Percentiles rank a stretch among this genome's conserved stretches.
These are phyloP conservation scores for Lontra canadensis DNA, from an alignment of 2,113 vertebrate genomes.

Conservation along the genomic window DNA sequence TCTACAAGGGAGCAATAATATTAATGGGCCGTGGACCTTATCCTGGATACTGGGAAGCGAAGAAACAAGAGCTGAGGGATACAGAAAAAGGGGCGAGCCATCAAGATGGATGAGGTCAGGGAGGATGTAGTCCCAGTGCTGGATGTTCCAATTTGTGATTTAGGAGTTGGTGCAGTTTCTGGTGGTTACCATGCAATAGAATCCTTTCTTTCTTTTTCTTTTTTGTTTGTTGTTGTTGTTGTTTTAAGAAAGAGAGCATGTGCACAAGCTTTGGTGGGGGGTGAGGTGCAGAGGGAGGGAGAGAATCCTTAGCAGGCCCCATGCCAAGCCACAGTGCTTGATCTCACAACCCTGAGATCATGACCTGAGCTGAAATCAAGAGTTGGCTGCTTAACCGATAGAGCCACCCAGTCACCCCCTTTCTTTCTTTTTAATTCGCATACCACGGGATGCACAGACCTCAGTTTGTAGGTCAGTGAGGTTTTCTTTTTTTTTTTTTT, in stretches of 20 bases:
- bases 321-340: no score
- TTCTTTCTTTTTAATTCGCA: background rate
- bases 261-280: no score
- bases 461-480: background rate
- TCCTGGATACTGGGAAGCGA: background rate
- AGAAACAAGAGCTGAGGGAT: background rate
- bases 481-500: no score
- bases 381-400: no score
- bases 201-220: background rate
- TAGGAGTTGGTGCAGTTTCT: background rate
- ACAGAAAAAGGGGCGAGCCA: background rate
- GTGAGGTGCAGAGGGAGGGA: no score
- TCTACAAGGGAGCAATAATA: background rate
- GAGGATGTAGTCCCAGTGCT: background rate
- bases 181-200: background rate
- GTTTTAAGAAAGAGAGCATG: background rate
- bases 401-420: no score
- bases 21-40: background rate
- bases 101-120: background rate
- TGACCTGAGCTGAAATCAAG: no score
- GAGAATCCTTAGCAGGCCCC: no score
- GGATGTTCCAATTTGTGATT: background rate
- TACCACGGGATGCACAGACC: background rate
- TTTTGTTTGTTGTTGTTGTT: background rate
- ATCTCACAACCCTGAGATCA: background rate